Evolutionary conservation across 2,888 invertebrate species (phyloP), one percentile per base, ranked within the genome.

Genomic region (Chrysolina americana): DNA sequence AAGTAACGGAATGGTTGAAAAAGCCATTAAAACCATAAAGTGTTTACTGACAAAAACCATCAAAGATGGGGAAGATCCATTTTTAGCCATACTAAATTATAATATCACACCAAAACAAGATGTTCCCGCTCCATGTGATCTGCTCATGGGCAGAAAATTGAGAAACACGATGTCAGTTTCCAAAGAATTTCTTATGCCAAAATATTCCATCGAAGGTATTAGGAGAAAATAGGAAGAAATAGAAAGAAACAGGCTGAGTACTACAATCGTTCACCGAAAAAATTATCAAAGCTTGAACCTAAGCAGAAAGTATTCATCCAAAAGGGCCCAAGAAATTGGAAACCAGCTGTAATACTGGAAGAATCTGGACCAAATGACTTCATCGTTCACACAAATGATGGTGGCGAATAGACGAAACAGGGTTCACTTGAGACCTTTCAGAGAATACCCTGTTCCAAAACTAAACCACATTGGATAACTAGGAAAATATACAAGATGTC

Each of bases 391-490:
- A 44, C 15, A 13, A 44, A 44, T 44, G 44, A 44, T 44, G 44
- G 44, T 44, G 44, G 44, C 1, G 8, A 44, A 44, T 44, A 44
- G 44, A 44, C 44, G 44, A 44, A 44, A 44, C 44, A 44, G 10
- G 15, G 44, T 44, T 64, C 64, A 41, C 41, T 21, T 64, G 3
- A 44, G 41, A 64, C 41, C 64, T 19, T 28, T 28, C 28, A 28
- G 28, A 28, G 5, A 28, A 28, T 2, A 28, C 5, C 28, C 28
- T 28, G 28, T 28, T 28, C 28, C 28, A 28, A 28, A 28, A 2
- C 28, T 5, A 28, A 28, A 28, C 28, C 28, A 28, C 28, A 28
- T 28, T 28, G 2, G 28, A 28, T 28, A 28, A 28, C 2, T 5
- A 28, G 28, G 28, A 28, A 28, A 28, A 28, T 28, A 28, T 5